These are phyloP conservation scores for Callyntrura sp. DNA, from an alignment of 2,888 invertebrate genomes.

Conservation along the genomic window DNA sequence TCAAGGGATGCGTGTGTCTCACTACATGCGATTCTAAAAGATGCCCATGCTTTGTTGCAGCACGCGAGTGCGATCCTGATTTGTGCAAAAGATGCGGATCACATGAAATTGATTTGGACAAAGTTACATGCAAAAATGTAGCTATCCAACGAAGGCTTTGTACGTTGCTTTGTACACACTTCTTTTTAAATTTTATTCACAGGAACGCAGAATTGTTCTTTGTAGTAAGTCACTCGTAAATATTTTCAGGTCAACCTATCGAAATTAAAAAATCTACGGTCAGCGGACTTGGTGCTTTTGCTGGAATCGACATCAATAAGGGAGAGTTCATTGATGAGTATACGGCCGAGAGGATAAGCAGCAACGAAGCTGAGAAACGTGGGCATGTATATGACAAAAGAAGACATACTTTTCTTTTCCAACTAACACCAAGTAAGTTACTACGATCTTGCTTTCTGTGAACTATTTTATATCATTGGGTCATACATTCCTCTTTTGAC, in stretches of 20 bases:
- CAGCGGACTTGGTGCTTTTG: slow-evolving; percentile 53
- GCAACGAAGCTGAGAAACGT: slow-evolving; percentile 51
- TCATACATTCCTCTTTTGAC: too few species aligned
- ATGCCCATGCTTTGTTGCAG: slow-evolving; percentile 58
- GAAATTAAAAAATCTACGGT: slow-evolving; percentile 19
- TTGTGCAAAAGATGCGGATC: slow-evolving; percentile 94
- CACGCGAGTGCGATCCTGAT: slow-evolving; percentile 59
- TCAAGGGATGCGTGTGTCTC: slow-evolving; percentile 57
- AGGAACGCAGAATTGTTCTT: neutral
- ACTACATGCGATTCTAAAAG: slow-evolving; percentile 26
- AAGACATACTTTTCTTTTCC: slow-evolving; percentile 53
- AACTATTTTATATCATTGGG: neutral
- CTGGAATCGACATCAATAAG: slow-evolving; percentile 17
- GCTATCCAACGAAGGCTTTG: slow-evolving; percentile 95
- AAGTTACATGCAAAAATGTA: slow-evolving; percentile 96
- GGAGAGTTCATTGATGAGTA: slow-evolving; percentile 59
- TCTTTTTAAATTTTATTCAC: too few species aligned
- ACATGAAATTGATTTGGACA: slow-evolving; percentile 90
- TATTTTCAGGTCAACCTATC: slow-evolving; percentile 28
- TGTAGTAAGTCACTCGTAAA: neutral
- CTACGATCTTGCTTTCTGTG: too few species aligned
- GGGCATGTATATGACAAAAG: slow-evolving; percentile 46
- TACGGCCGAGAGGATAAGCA: slow-evolving; percentile 51
- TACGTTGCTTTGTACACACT: too few species aligned
- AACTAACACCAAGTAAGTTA: neutral